Evolutionary conservation across 2,888 invertebrate species (phyloP), one percentile per base, ranked within the genome.

Genomic region (Onchidella celtica): DNA sequence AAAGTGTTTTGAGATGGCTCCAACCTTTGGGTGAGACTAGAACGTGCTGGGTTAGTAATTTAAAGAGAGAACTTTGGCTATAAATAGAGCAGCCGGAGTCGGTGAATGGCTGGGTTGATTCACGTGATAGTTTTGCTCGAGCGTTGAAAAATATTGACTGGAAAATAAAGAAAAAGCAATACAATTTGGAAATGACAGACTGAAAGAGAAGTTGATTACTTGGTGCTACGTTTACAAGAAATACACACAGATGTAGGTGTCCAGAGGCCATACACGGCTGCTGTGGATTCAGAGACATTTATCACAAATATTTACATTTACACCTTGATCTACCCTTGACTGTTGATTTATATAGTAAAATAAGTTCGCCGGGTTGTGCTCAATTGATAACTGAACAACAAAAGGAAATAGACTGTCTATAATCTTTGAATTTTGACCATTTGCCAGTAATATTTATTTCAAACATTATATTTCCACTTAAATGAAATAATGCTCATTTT

Each of bases 121-220:
- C 75, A 75, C 75, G n/a, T 75, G 75, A 75, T 59, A 21, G 36
- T 24, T 75, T 65, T 65, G 65, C 32, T 34, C 27, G 32, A 14
- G 24, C 47, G 47, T 47, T 47, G 47, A 47, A 47, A 47, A 47
- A 47, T 47, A 47, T 11, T 47, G 47, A 47, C 29, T 40, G 27
- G 21, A 66, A 65, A 75, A 2, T 55, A 36, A 17, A 61, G 27
- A 24, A 61, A n/a, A n/a, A 75, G 32, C 11, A 38, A 40, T 24
- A 75, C 61, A 24, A 61, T 11, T 36, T 24, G 11, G 36, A 59
- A 59, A 34, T 61, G 17, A 34, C 47, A 47, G 47, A 47, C 47
- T 47, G 47, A 47, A 47, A 47, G 17, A 6, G 47, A 47, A 47
- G 17, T 6, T 47, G 47, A 11, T 47, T 47, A 47, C 47, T 47